A percentile compares a stretch with the other conserved stretches of the same genome.
phyloP scores from a whole-genome alignment of 2,113 vertebrate species.

The Pelusios castaneus region DNA sequence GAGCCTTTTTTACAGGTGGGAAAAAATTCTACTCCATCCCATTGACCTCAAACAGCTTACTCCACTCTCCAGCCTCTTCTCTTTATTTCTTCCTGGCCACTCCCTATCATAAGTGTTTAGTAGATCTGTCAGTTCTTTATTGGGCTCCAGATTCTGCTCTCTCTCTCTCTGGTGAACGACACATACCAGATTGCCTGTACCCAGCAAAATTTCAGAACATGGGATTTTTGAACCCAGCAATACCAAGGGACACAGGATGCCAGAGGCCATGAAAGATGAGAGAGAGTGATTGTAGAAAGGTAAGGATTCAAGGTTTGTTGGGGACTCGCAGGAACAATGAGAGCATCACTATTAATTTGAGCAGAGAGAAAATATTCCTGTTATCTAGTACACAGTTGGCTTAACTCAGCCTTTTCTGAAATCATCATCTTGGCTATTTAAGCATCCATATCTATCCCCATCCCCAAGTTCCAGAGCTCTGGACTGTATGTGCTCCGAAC shows the following conservation, averaged over 20 bases:
- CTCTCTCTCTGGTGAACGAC: background rate
- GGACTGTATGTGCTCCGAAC: background rate
- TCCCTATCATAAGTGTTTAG: background rate
- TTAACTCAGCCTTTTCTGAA: background rate
- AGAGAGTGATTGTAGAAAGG: background rate
- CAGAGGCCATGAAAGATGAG: background rate
- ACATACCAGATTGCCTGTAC: background rate
- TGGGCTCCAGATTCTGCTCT: background rate
- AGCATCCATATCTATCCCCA: background rate
- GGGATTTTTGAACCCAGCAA: background rate
- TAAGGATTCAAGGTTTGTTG: rapidly evolving
- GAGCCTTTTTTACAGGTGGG: background rate
- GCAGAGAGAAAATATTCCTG: rapidly evolving
- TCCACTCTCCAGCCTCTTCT: background rate
- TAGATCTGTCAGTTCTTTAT: background rate
- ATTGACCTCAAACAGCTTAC: background rate
- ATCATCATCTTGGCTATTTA: background rate
- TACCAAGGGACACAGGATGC: background rate
- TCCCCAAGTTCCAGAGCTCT: background rate
- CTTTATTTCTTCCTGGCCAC: background rate
- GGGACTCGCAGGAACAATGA: background rate
- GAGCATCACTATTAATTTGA: background rate
- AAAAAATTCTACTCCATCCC: background rate
- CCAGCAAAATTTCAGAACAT: background rate
- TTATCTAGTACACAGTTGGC: background rate